Base-by-base conservation (phyloP, 2,113 vertebrate species). In the Oryctolagus cuniculus region DNA sequence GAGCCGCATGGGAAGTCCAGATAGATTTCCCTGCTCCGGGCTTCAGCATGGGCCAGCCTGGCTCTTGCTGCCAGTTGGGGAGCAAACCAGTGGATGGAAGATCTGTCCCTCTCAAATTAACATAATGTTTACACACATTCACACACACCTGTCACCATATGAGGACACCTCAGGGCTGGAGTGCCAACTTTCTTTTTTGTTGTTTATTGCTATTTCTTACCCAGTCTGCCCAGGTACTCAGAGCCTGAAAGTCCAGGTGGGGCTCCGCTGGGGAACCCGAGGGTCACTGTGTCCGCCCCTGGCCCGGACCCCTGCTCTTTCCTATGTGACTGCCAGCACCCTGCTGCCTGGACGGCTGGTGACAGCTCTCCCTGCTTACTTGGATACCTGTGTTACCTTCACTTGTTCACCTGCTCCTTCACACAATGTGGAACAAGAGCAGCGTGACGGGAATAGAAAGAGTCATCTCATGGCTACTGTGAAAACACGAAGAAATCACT, bases 311-410 rank as follows among this genome's bases (percentile, higher is more conserved):
- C 69, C 21, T 70, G n/a, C 15, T 90, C 34, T 63, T 22, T 29
- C 8, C 53, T 82, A 1, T 6, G 6, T 49, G 61, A 64, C 38
- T 74, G 53, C 29, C 25, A 49, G 31, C 12, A 36, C 22, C 34
- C n/a, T 64, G 24, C 15, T 72, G 70, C 73, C 66, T 63, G 16
- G 12, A 80, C 27, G 44, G 44, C 44, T 6, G 44, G 44, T 44
- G 44, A 44, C 44, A 44, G 44, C 44, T 44, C 44, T 44, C 44
- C 84, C 36, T 77, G 22, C 58, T 89, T 24, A 63, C 24, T 13
- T 64, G 80, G 72, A 67, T n/a, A 55, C 73, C 61, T 95, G 53
- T 73, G 72, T 38, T 90, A 55, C 22, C n/a, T 87, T 55, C 74
- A 61, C 89, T 31, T 22, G 2, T 51, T 88, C 21, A 78, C 63